These are phyloP conservation scores for Theristus sp. DNA, from an alignment of 2,888 invertebrate species.

Conservation along the genomic window DNA sequence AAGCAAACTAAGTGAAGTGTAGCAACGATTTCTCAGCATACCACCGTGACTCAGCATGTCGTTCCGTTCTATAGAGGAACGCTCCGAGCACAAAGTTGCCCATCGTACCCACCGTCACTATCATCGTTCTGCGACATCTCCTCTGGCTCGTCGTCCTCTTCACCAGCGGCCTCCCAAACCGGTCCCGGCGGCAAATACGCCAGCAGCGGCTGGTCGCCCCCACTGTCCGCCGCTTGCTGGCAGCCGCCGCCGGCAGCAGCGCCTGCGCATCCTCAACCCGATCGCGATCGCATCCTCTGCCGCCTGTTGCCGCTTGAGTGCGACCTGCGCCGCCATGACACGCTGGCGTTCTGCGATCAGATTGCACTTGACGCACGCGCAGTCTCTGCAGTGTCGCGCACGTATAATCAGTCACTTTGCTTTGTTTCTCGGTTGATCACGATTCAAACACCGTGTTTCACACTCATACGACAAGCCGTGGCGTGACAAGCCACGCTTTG, in stretches of 20 bases:
- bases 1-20: too few relatives aligned
- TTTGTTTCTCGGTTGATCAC: too few relatives aligned
- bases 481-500: too few relatives aligned
- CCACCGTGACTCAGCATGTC: too few relatives aligned
- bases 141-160: not conserved
- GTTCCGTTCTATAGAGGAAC: too few relatives aligned
- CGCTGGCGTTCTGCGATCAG: slow-evolving; percentile 85
- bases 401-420: not conserved
- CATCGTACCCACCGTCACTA: slow-evolving; percentile 9
- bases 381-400: slow-evolving; percentile 44
- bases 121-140: slow-evolving; percentile 6
- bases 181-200: slow-evolving; percentile 65
- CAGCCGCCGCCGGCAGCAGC: slow-evolving; percentile 32
- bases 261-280: slow-evolving; percentile 14
- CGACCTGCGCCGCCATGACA: slow-evolving; percentile 78
- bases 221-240: too few relatives aligned
- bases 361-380: slow-evolving; percentile 89
- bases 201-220: too few relatives aligned
- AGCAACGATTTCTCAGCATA: too few relatives aligned
- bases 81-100: not conserved
- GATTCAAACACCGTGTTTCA: too few relatives aligned
- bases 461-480: too few relatives aligned
- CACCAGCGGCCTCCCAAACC: slow-evolving; percentile 48
- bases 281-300: slow-evolving; percentile 26
- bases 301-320: slow-evolving; percentile 24